Conservation (phyloP, 2,888 invertebrate species). For the Andrena chrysosceles region DNA sequence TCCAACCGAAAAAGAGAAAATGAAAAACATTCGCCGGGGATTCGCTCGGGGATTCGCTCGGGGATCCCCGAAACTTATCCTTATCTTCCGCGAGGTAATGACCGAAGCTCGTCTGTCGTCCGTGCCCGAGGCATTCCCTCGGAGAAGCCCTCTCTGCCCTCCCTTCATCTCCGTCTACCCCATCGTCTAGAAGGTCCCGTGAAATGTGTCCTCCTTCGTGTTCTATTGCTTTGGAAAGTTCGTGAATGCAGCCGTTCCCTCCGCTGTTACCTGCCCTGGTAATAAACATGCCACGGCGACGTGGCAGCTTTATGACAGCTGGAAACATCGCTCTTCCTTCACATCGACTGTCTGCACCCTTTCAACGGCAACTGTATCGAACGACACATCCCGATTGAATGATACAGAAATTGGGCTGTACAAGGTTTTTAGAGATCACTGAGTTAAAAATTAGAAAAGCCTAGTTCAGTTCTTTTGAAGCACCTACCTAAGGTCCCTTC, state of each 20-base stretch:
- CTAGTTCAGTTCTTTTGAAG: too few relatives aligned
- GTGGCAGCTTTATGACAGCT: constrained; percentile 65
- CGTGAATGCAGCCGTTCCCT: constrained; percentile 33
- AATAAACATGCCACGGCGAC: constrained; percentile 63
- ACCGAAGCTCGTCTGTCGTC: background rate
- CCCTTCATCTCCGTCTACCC: background rate
- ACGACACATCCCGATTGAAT: constrained; percentile 4
- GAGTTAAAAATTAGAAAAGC: too few relatives aligned
- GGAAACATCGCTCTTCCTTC: constrained; percentile 52
- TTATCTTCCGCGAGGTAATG: constrained; percentile 33
- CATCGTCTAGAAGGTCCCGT: background rate
- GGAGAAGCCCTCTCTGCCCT: constrained; percentile 7
- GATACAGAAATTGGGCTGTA: too few relatives aligned
- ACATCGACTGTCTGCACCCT: constrained; percentile 17
- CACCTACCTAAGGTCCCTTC: too few relatives aligned
- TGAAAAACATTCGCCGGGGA: constrained; percentile 10
- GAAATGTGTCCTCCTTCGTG: constrained; percentile 37
- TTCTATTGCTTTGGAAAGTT: constrained; percentile 50
- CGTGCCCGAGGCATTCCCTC: background rate
- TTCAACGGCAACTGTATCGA: constrained; percentile 9
- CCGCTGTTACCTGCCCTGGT: constrained; percentile 31
- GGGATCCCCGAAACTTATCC: constrained; percentile 11
- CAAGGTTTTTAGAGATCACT: too few relatives aligned
- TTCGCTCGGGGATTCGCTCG: background rate
- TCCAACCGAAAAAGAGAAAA: background rate